A percentile compares a stretch with the other conserved stretches of the same genome.
phyloP scores from a whole-genome alignment of 2,888 invertebrate species.

The Chorisops tibialis region DNA sequence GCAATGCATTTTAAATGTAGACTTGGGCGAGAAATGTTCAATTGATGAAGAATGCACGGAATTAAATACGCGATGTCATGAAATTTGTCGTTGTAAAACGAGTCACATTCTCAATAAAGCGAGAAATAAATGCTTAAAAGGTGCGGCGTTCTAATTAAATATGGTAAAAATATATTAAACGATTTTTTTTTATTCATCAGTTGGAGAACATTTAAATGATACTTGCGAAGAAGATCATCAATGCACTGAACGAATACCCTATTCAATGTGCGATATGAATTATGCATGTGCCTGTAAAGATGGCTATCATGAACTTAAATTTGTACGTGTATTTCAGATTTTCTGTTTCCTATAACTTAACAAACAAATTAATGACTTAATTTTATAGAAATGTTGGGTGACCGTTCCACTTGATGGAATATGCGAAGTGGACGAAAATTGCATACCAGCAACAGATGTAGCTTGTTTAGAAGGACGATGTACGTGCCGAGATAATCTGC shows the following conservation, averaged over 20 bases:
- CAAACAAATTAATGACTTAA: background rate
- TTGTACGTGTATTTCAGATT: slow-evolving; percentile 27
- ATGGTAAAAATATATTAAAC: background rate
- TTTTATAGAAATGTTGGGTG: slow-evolving; percentile 37
- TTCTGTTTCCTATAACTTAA: background rate
- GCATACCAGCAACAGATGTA: slow-evolving; percentile 30
- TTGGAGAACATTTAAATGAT: slow-evolving; percentile 31
- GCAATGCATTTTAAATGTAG: slow-evolving; percentile 42
- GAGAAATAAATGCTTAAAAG: slow-evolving; percentile 43
- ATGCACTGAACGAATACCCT: slow-evolving; percentile 31
- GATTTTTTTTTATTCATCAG: slow-evolving; percentile 8
- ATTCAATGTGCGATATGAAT: slow-evolving; percentile 34
- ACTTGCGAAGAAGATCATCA: slow-evolving; percentile 34
- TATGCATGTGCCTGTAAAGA: slow-evolving; percentile 32
- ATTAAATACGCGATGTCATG: slow-evolving; percentile 43
- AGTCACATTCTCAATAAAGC: slow-evolving; percentile 43
- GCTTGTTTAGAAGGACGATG: slow-evolving; percentile 34
- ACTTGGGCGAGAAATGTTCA: slow-evolving; percentile 42
- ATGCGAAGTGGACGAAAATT: slow-evolving; percentile 37
- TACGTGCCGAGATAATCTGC: slow-evolving; percentile 30
- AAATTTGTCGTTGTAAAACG: slow-evolving; percentile 44
- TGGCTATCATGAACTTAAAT: slow-evolving; percentile 33
- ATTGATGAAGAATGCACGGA: slow-evolving; percentile 47
- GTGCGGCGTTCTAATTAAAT: slow-evolving; percentile 30
- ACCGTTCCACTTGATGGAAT: slow-evolving; percentile 33